A percentile compares a stretch with the other conserved stretches of the same genome.
phyloP scores from a whole-genome alignment of 2,113 vertebrate species.

The Lagopus leucura region DNA sequence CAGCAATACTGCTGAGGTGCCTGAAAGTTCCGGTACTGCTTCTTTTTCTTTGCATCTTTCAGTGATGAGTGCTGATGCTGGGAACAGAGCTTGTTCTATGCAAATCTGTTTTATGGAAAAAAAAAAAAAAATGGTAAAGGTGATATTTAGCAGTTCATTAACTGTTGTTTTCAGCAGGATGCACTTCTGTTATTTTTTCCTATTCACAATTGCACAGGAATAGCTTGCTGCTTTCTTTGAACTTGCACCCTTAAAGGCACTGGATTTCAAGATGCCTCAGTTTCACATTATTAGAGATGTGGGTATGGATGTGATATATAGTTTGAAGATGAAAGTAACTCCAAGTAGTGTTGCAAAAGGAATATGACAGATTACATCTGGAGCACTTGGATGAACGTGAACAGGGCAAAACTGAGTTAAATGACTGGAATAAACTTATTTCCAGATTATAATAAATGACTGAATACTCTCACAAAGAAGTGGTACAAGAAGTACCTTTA shows the following conservation, averaged over 20 bases:
- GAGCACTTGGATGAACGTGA: not conserved
- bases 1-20: not conserved
- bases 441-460: not conserved
- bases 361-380: not conserved
- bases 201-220: not conserved
- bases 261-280: not conserved
- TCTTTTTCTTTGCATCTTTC: not conserved
- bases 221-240: not conserved
- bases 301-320: not conserved
- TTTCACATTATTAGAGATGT: not conserved
- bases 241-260: not conserved
- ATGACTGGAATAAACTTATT: not conserved
- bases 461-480: not conserved
- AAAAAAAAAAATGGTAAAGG: not conserved
- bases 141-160: slow-evolving; percentile 12
- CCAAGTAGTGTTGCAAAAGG: not conserved
- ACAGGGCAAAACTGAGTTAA: not conserved
- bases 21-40: not conserved
- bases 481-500: not conserved
- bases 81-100: not conserved
- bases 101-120: not conserved
- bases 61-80: not conserved
- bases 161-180: not conserved
- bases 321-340: not conserved
- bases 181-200: not conserved